Evolutionary conservation across 2,113 vertebrate genomes (phyloP), one percentile per base, ranked within the genome.

Genomic region (Echinops telfairi): DNA sequence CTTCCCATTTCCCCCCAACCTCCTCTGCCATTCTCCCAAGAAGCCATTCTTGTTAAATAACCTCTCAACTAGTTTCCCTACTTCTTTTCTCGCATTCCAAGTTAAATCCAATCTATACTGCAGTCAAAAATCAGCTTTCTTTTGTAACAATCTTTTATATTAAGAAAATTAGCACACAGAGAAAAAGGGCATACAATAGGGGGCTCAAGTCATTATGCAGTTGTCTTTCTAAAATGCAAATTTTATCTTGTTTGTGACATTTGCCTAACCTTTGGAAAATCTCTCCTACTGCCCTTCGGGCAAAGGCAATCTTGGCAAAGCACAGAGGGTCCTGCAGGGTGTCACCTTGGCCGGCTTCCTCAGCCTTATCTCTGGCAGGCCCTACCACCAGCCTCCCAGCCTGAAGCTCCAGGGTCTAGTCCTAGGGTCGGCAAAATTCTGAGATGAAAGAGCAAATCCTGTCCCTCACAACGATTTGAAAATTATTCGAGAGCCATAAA

Each of bases 221-320:
- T 83, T 40, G 66, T 86, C 83, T 89, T 77, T 92, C 76, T 82
- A 70, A 89, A 92, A 86, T 86, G 83, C 36, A 86, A 92, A 60
- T 78, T 25, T 90, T 70, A 90, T 86, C 38, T 92, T 70, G 53
- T 60, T 90, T 25, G 70, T 78, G 83, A 82, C 77, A 78, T 86
- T 95, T 90, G 81, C 29, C 76, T 95, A 89, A 76, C 36, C 68
- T 92, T 95, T 86, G 76, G 58, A 89, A 86, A 62, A 43, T 89
- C 43, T 81, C 77, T 36, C 3, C 15, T 38, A 23, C 47, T 83
- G 87, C 43, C 76, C 53, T 95, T 60, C 4, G n/a, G 68, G 25
- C 25, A 22, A 90, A 92, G 60, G 36, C 29, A 76, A 47, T 27
- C 86, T 68, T 53, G 64, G 83, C 19, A 43, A 86, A 90, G 53